Evolutionary conservation across 2,113 vertebrate genomes (phyloP).

Genomic region (Anoplopoma fimbria): DNA sequence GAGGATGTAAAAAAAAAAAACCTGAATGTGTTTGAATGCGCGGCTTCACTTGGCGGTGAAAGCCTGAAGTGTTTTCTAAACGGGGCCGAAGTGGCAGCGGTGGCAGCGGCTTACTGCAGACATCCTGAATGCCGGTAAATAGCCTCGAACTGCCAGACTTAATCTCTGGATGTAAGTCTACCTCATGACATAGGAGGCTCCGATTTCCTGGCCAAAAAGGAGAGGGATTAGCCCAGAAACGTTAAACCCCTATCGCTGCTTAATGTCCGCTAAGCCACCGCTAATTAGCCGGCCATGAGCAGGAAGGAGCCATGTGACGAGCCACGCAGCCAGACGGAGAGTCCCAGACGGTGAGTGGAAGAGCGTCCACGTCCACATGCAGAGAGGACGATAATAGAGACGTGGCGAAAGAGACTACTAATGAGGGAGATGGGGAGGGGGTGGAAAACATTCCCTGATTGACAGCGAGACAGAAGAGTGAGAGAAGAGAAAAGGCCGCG

Average conservation of each 20-base stretch:
- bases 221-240: slow-evolving; percentile 79
- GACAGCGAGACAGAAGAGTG: neutral
- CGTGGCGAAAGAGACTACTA: slow-evolving; percentile 11
- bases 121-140: slow-evolving; percentile 67
- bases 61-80: slow-evolving; percentile 35
- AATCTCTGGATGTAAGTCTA: slow-evolving; percentile 71
- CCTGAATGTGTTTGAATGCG: slow-evolving; percentile 33
- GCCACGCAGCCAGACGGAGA: slow-evolving; percentile 25
- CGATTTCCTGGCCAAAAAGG: slow-evolving; percentile 68
- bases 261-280: slow-evolving; percentile 78
- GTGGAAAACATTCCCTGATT: slow-evolving; percentile 26
- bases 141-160: slow-evolving; percentile 65
- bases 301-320: slow-evolving; percentile 73
- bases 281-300: slow-evolving; percentile 75
- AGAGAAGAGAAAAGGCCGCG: neutral
- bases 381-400: slow-evolving; percentile 10
- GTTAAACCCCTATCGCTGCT: slow-evolving; percentile 74
- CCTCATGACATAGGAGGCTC: slow-evolving; percentile 76
- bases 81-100: slow-evolving; percentile 30
- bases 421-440: slow-evolving; percentile 21
- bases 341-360: slow-evolving; percentile 35
- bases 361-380: slow-evolving; percentile 4
- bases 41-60: slow-evolving; percentile 8
- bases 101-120: slow-evolving; percentile 41
- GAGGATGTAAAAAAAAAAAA: slow-evolving; percentile 21